These are phyloP conservation scores for Gasteruption jaculator DNA, from an alignment of 2,888 invertebrate species.

Conservation along the genomic window DNA sequence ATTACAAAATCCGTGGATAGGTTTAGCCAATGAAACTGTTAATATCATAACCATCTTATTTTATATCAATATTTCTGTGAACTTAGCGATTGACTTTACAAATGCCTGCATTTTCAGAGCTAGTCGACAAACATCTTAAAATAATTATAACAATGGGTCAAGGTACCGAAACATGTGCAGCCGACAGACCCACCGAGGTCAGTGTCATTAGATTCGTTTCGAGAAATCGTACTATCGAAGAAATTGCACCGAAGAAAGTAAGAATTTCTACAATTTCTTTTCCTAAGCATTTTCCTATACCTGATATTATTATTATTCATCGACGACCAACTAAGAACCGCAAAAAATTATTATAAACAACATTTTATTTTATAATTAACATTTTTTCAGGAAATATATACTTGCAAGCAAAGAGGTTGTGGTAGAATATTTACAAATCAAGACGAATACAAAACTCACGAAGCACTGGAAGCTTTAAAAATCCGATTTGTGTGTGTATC, in stretches of 20 bases:
- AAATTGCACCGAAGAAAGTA: conserved; percentile 50
- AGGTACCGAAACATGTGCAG: conserved; percentile 46
- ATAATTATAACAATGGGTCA: conserved; percentile 49
- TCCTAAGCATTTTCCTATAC: background rate
- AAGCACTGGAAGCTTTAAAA: conserved; percentile 44
- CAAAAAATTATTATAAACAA: no score
- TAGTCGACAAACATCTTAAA: no score
- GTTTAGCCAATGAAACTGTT: no score
- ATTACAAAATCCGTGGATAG: no score
- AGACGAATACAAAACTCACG: conserved; percentile 47
- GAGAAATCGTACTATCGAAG: conserved; percentile 48
- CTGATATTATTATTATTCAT: background rate
- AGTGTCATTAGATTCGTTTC: conserved; percentile 50
- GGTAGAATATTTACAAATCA: conserved; percentile 48
- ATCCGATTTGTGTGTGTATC: conserved; percentile 45
- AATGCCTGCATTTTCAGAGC: no score
- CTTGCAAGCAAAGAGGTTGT: conserved; percentile 47
- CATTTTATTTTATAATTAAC: no score
- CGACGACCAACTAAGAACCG: no score
- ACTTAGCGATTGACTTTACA: no score
- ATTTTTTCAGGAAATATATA: conserved; percentile 43
- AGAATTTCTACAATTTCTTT: conserved; percentile 4
- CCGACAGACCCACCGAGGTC: conserved; percentile 47
- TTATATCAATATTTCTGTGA: no score
- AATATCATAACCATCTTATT: no score